Base-by-base conservation (phyloP, 2,888 invertebrate species). In the Amphiduros pacificus region DNA sequence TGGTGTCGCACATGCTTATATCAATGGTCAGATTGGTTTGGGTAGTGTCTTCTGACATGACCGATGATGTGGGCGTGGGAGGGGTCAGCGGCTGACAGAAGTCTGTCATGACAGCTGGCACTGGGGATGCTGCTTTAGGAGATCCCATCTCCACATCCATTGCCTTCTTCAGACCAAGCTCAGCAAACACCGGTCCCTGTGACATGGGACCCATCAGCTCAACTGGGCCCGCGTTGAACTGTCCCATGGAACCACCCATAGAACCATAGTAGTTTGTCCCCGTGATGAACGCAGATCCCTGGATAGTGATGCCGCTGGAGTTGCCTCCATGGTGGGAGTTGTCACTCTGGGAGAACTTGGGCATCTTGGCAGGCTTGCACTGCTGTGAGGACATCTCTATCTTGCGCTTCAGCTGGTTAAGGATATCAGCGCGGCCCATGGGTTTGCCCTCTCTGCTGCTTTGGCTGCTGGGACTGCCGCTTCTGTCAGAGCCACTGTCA, bases 361-460 rank as follows among this genome's bases (percentile, higher is more conserved):
- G 53, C 31, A 27, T 31, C 48, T 64, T 64, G 51, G 26, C 20
- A 1, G 64, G 64, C 36, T 59, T 53, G 52, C 64, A 64, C n/a
- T 41, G 40, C 49, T 59, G 36, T 29, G 49, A 44, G 11, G 54
- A 28, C 49, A 52, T 17, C 59, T 64, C 49, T 41, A 60, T 32
- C 61, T 64, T 64, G 26, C 64, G 22, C 61, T 64, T 64, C 5
- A 64, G 61, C 14, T 32, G 50, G 56, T 40, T 56, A 17, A 60
- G 26, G 44, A 63, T 20, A 9, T 56, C 53, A 17, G 55, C 56
- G 22, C 53, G 14, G 53, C 29, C n/a, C n/a, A 50, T 27, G 48
- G 53, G 31, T 31, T 52, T 57, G n/a, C 32, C 6, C 17, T 5
- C n/a, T 2, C 57, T 48, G 49, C 49, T 49, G 20, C 49, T 49